These are phyloP conservation scores for Daubentonia madagascariensis DNA, from an alignment of 2,113 vertebrate species.

Conservation along the genomic window DNA sequence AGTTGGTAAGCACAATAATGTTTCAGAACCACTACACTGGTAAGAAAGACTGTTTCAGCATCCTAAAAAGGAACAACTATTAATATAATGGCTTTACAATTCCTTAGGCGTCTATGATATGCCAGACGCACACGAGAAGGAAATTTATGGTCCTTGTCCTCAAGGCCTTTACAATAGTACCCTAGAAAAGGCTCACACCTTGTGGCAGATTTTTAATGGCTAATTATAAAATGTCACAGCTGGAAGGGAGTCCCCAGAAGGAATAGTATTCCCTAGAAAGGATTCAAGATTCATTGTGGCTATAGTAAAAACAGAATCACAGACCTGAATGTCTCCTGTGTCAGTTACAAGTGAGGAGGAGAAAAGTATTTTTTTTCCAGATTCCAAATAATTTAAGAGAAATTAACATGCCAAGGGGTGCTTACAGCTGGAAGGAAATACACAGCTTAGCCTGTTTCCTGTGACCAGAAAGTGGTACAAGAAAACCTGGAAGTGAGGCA, in stretches of 20 bases:
- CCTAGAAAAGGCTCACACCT: background rate
- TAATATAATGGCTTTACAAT: background rate
- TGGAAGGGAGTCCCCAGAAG: background rate
- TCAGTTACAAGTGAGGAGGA: background rate
- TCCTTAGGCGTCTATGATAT: background rate
- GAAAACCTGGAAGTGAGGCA: constrained; percentile 57
- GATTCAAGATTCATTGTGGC: background rate
- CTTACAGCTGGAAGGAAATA: constrained; percentile 35
- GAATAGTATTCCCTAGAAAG: background rate
- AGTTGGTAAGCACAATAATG: background rate
- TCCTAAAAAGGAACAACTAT: background rate
- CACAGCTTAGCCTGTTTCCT: constrained; percentile 37
- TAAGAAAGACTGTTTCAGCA: background rate
- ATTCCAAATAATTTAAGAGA: constrained; percentile 33
- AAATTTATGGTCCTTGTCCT: background rate
- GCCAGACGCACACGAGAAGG: background rate
- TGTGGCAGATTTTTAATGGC: constrained; percentile 16
- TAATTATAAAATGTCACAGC: background rate
- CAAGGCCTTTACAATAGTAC: background rate
- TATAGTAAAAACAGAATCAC: background rate
- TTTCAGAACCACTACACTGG: background rate
- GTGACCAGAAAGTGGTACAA: background rate
- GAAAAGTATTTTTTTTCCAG: background rate
- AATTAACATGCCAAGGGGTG: background rate
- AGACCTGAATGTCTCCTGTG: background rate